phyloP scores from a whole-genome alignment of 2,888 invertebrate species.

The Gisinianus flammeolus region DNA sequence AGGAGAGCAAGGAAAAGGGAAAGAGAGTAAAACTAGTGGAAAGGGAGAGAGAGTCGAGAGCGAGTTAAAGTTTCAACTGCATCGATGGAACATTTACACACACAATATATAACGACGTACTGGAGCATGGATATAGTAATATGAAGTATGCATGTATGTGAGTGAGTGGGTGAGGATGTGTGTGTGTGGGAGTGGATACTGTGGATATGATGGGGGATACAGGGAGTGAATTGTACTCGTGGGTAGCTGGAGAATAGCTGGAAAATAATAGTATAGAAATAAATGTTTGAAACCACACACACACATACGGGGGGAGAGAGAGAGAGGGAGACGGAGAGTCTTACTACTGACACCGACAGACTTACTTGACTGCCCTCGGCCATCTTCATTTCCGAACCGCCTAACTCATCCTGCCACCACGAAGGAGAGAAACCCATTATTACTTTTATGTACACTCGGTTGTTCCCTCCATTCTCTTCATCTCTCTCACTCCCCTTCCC shows the following conservation, averaged over 20 bases:
- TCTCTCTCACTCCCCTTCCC: neutral
- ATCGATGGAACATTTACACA: slow-evolving; percentile 45
- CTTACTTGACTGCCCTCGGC: slow-evolving; percentile 28
- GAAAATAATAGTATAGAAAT: neutral
- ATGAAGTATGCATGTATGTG: too few species aligned
- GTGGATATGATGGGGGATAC: neutral
- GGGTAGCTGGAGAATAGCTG: neutral
- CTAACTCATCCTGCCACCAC: slow-evolving; percentile 29
- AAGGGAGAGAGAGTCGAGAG: neutral
- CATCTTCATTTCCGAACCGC: slow-evolving; percentile 36
- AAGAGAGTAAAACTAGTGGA: neutral
- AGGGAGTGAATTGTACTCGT: neutral
- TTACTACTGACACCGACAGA: slow-evolving; percentile 21
- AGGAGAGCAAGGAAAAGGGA: neutral
- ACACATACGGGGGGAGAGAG: too few species aligned
- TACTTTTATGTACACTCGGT: neutral
- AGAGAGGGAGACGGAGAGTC: too few species aligned
- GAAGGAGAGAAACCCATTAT: slow-evolving; percentile 25
- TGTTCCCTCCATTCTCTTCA: neutral
- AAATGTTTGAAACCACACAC: neutral
- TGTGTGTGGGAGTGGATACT: too few species aligned
- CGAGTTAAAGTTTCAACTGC: slow-evolving; percentile 31
- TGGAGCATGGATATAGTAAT: too few species aligned
- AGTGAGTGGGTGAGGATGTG: too few species aligned
- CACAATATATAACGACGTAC: too few species aligned